Conservation (phyloP, 37 sponge, comb jelly and placozoan genomes). For the Amphimedon queenslandica region DNA sequence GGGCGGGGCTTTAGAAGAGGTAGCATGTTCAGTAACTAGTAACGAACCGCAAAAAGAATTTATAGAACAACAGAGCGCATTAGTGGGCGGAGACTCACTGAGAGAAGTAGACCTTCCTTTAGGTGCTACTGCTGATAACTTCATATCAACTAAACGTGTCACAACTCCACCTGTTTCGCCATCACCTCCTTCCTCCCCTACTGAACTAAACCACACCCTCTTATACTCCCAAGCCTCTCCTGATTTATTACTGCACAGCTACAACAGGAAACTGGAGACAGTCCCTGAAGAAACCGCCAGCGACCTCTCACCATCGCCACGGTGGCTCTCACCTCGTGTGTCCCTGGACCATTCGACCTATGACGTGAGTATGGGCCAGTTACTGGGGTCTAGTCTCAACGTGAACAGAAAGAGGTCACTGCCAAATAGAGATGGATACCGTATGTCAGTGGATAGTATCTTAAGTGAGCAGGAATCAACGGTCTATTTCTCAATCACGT, state of each 20-base stretch:
- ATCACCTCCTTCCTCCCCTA: constrained; percentile 10
- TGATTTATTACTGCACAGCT: neutral
- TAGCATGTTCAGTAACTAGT: neutral
- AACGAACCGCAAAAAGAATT: neutral
- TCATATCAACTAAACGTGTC: constrained; percentile 5
- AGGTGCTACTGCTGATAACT: constrained; percentile 63
- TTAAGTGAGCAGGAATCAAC: constrained; percentile 15
- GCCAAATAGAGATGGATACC: constrained; percentile 43
- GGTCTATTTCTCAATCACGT: constrained; percentile 75
- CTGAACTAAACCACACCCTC: constrained; percentile 3
- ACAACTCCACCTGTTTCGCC: constrained; percentile 3
- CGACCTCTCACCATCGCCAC: constrained; percentile 69
- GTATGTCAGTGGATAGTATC: constrained; percentile 40
- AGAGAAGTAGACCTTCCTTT: constrained; percentile 32
- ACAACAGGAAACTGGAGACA: constrained; percentile 38
- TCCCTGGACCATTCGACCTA: constrained; percentile 52
- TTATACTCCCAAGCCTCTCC: neutral
- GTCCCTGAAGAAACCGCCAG: constrained; percentile 81
- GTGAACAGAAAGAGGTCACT: constrained; percentile 33
- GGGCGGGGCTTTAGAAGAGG: neutral
- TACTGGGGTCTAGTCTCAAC: constrained; percentile 17
- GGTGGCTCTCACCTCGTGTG: constrained; percentile 57
- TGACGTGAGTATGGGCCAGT: constrained; percentile 20
- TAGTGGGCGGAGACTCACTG: too few relatives aligned
- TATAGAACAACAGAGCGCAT: neutral